Evolutionary conservation across 2,797 vertebrate genomes (phyloP).

Genomic region (Hirundo rustica): DNA sequence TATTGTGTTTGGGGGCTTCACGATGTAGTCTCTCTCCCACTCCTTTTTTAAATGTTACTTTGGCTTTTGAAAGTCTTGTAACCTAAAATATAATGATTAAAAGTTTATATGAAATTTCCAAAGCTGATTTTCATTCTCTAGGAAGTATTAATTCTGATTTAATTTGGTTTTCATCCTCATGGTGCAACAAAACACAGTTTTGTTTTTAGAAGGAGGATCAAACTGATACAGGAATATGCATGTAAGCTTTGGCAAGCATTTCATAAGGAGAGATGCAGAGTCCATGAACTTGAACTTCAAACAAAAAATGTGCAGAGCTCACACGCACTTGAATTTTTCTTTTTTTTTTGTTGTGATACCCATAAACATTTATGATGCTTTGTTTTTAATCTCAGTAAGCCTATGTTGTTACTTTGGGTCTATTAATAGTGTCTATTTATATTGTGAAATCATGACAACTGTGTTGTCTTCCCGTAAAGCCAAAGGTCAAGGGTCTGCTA

Average conservation of each 20-base stretch:
- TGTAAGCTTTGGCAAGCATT: conserved; percentile 33
- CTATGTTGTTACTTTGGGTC: not conserved
- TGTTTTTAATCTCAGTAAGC: conserved; percentile 28
- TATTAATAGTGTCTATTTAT: conserved; percentile 41
- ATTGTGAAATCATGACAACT: conserved; percentile 50
- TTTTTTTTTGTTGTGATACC: conserved; percentile 44
- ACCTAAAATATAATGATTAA: not conserved
- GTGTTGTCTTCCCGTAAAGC: conserved; percentile 5
- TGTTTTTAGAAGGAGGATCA: conserved; percentile 40
- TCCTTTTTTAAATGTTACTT: conserved; percentile 1
- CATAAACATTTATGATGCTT: conserved; percentile 39
- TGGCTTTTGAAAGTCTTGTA: conserved; percentile 14
- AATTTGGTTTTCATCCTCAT: conserved; percentile 31
- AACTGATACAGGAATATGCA: not conserved
- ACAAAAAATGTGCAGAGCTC: conserved; percentile 21
- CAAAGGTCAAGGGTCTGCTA: conserved; percentile 21
- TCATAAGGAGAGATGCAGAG: not conserved
- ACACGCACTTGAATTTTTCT: conserved; percentile 27
- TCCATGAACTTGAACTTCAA: conserved; percentile 12
- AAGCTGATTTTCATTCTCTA: not conserved
- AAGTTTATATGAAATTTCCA: not conserved
- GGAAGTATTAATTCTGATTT: conserved; percentile 1
- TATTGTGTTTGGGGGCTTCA: conserved; percentile 15
- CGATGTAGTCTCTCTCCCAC: not conserved
- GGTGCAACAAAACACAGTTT: conserved; percentile 11